Conservation (phyloP, 2,888 invertebrate species). For the Eucera pruinosa region DNA sequence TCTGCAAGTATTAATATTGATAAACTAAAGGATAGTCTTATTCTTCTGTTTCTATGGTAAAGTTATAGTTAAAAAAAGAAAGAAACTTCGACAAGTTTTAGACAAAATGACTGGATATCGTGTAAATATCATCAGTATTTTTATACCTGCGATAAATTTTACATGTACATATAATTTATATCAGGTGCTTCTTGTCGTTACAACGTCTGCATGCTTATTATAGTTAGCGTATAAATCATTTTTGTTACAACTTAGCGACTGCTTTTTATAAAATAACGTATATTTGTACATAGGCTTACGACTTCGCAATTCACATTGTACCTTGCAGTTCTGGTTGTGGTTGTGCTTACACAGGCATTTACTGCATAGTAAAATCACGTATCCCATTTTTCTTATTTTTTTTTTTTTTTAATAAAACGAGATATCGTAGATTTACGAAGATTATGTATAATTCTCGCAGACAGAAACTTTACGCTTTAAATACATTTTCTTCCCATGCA, state of each 20-base stretch:
- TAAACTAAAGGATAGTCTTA: slow-evolving; percentile 13
- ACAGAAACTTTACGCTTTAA: slow-evolving; percentile 32
- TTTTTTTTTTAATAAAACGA: slow-evolving; percentile 17
- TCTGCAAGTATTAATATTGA: slow-evolving; percentile 6
- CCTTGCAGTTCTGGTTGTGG: slow-evolving; percentile 62
- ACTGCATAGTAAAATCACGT: slow-evolving; percentile 32
- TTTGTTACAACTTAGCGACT: slow-evolving; percentile 36
- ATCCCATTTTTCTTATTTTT: slow-evolving; percentile 8
- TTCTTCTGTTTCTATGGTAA: slow-evolving; percentile 9
- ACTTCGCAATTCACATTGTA: slow-evolving; percentile 50
- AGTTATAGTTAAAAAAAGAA: slow-evolving; percentile 15
- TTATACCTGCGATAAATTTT: slow-evolving; percentile 44
- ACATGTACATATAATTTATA: slow-evolving; percentile 50
- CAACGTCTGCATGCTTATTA: slow-evolving; percentile 60
- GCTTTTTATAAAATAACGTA: slow-evolving; percentile 59
- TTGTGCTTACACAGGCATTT: slow-evolving; percentile 51
- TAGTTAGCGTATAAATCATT: slow-evolving; percentile 42
- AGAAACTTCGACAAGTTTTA: slow-evolving; percentile 17
- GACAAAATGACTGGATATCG: slow-evolving; percentile 19
- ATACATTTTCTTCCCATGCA: slow-evolving; percentile 49
- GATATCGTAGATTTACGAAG: slow-evolving; percentile 27
- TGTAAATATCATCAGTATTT: slow-evolving; percentile 60
- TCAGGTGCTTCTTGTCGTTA: slow-evolving; percentile 46
- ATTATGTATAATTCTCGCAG: slow-evolving; percentile 34
- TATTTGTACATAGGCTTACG: slow-evolving; percentile 52